Evolutionary conservation across 2,113 vertebrate genomes (phyloP), one percentile per base, ranked within the genome.

Genomic region (Manacus vitellinus): DNA sequence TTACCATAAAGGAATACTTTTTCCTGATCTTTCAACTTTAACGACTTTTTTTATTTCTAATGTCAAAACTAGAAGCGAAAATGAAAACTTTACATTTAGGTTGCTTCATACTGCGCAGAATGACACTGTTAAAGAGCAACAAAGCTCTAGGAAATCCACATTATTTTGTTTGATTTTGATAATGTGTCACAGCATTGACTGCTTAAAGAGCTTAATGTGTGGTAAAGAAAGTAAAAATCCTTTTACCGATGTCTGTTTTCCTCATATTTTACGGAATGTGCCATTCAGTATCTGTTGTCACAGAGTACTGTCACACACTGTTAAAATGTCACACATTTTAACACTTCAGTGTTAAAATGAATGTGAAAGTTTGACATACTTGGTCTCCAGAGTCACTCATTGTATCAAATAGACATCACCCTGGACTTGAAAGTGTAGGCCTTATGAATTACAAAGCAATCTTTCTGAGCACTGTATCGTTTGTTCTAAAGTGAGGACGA

Each of bases 321-420:
- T 41, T 41, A 41, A 41, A 41, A 41, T 41, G 39, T 41, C 39
- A 41, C 39, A 41, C 39, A 41, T 41, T 41, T 41, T 41, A 41
- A 5, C 20, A 28, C 62, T 14, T 80, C 54, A 52, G 7, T 58
- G 56, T 62, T 62, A 65, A 84, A 76, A 76, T 82, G 55, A 51
- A 47, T 51, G 12, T 0, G 2, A 2, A 65, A 52, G 6, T 83
- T 90, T 58, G 13, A 46, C 9, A 1, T 72, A 8, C 1, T 37
- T 4, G 2, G 6, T 75, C 25, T 82, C n/a, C 12, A 10, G 0
- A 66, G 25, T 88, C 15, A 30, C 46, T 62, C n/a, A 15, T 0
- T 76, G 5, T 82, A 14, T 51, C 0, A 0, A 58, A 28, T 2
- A 62, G 63, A 27, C 5, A 19, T 51, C 35, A 24, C 22, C 20